Base-by-base conservation (phyloP, 2,888 invertebrate species). In the Drosophila heteroneura region DNA sequence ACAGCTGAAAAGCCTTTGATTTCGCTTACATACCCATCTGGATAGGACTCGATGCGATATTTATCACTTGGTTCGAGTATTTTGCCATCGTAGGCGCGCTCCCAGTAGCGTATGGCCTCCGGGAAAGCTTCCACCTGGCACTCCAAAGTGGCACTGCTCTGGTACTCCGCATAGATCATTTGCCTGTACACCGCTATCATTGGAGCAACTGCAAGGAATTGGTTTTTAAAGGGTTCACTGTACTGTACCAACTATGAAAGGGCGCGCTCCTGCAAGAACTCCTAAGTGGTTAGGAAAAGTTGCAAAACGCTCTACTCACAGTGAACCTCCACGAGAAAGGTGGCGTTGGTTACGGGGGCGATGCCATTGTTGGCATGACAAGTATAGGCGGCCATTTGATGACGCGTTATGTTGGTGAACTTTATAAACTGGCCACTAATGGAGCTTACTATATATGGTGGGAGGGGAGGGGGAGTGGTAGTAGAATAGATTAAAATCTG, bases 101-200 rank as follows among this genome's bases (percentile, higher is more conserved):
- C 97, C 98, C 98, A 98, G 84, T 97, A 97, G 60, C 96, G 95
- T 0, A 97, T 95, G 1, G 98, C 96, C 86, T 97, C 96, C 0
- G 98, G 98, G 93, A 96, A 98, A 0, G 97, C 97, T 94, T 98
- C 98, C 32, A 97, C 95, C 93, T 97, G 96, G 91, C 98, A 98
- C 92, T 97, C 97, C 49, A 98, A 94, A 49, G 95, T 95, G 1
- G 96, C 97, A 3, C 95, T 95, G 52, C 95, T 94, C 77, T 96
- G 96, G 86, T 96, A 96, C 51, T 95, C 94, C 0, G 96, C 96
- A 58, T 96, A 96, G 64, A 97, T 95, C 91, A 96, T 95, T 91
- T 96, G 96, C 88, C 96, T 96, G 62, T 96, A 95, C 41, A 98
- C 97, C 62, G 96, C 95, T 82, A 98, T 97, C 92, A 97, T 95